Conservation (phyloP, 2,113 vertebrate genomes). For the Dasyornis broadbenti region DNA sequence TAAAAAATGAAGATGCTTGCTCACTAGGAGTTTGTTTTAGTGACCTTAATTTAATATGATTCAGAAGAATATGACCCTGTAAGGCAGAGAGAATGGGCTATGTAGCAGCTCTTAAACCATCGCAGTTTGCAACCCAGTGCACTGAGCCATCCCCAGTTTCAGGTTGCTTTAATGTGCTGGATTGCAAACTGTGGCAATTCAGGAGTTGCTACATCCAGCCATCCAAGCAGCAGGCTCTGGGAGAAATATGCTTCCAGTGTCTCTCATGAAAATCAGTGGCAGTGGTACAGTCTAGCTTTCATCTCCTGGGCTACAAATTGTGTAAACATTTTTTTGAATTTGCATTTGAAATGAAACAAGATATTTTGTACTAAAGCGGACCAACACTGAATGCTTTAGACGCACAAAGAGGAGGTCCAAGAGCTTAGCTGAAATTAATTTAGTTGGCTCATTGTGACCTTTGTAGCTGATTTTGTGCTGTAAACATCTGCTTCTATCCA, state of each 20-base stretch:
- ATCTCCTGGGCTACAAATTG: neutral
- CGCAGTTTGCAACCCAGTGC: neutral
- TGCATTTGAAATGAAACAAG: neutral
- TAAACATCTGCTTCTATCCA: neutral
- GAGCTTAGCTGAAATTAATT: neutral
- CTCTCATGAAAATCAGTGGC: neutral
- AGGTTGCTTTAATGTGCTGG: neutral
- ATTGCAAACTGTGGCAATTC: neutral
- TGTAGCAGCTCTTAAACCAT: neutral
- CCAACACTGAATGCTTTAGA: neutral
- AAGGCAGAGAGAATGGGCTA: accelerated
- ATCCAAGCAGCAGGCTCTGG: neutral
- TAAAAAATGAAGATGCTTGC: neutral
- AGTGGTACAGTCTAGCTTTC: neutral
- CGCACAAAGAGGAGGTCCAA: neutral
- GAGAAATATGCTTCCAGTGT: neutral
- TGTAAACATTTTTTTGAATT: neutral
- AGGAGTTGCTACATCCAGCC: neutral
- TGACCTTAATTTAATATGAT: neutral
- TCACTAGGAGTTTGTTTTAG: neutral
- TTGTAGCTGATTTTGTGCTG: neutral
- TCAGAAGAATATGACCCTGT: neutral
- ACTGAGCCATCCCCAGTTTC: neutral
- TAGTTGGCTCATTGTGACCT: neutral
- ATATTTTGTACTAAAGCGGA: neutral